Evolutionary conservation across 2,113 vertebrate species (phyloP), one percentile per base, ranked within the genome.

Genomic region (Microtus montanus): DNA sequence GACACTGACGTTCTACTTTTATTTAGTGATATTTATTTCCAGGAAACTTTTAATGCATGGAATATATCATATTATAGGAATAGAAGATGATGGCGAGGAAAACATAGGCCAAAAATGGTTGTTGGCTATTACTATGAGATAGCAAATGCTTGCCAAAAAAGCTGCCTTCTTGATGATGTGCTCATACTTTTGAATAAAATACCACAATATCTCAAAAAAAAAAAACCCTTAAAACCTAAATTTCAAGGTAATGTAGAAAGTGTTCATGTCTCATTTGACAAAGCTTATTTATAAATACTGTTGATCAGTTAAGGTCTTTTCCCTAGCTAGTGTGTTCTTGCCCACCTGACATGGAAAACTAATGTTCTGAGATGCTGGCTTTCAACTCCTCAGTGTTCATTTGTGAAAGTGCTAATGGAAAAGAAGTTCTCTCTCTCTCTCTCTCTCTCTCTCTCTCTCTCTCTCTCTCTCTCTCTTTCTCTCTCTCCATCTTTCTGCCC

Each of bases 11-110:
- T 9, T 73, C 73, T 38, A 54, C 54, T 84, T 71, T 93, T 80
- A 89, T 44, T 92, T 94, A 47, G 52, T 80, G 35, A 89, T 47
- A 17, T 74, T 63, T 75, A 80, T 30, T 94, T 93, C 41, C 30
- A 87, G 7, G 41, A 89, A 91, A 86, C 33, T 17, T 75, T 92
- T 80, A 85, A 80, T 92, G 71, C 85, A 70, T 70, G 33, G 10
- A 75, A 52, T 74, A 87, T 8, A 82, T 52, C 28, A 71, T 54
- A 79, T 41, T 58, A 89, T n/a, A 38, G 7, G 7, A 79, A 86
- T 68, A 28, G 10, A 89, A 14, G 30, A 86, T 47, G 1, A 22
- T 90, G 80, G 17, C 61, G 83, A 77, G 74, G 75, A 82, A 87
- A 77, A 3, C n/a, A 3, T 20, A 80, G n/a, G 13, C 47, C 24